Conservation (phyloP, 1,140 invertebrate genomes). For the Cherax quadricarinatus region DNA sequence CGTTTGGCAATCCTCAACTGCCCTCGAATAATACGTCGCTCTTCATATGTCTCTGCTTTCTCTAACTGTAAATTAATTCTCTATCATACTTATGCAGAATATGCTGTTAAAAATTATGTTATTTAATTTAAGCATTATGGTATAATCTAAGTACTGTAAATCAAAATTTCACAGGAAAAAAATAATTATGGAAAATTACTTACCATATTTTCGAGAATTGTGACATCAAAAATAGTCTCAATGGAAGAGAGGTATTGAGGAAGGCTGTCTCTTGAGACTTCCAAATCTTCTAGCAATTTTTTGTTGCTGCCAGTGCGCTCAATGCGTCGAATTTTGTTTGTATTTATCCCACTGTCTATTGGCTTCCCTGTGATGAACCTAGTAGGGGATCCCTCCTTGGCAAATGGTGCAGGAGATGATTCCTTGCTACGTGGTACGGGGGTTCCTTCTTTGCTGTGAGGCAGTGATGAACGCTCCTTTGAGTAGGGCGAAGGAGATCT, state of each 20-base stretch:
- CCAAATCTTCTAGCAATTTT: conserved; percentile 71
- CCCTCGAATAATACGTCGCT: conserved; percentile 84
- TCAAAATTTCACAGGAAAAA: background rate
- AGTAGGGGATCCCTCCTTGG: conserved; percentile 62
- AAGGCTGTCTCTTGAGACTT: conserved; percentile 47
- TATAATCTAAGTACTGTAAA: background rate
- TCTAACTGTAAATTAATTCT: conserved; percentile 80
- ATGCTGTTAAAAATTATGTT: background rate
- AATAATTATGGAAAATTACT: background rate
- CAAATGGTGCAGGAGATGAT: conserved; percentile 58
- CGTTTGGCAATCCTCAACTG: conserved; percentile 83
- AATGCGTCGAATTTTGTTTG: conserved; percentile 64
- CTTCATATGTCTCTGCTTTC: conserved; percentile 85
- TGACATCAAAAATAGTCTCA: conserved; percentile 68
- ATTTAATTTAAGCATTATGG: background rate
- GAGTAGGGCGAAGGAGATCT: conserved; percentile 46
- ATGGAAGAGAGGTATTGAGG: conserved; percentile 59
- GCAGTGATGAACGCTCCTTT: conserved; percentile 37
- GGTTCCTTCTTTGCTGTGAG: conserved; percentile 64
- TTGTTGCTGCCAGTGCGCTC: conserved; percentile 68
- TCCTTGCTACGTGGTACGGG: conserved; percentile 61
- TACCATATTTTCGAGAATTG: conserved; percentile 70
- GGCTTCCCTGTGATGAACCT: conserved; percentile 70
- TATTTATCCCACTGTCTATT: conserved; percentile 69
- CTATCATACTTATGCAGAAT: background rate